Evolutionary conservation across 2,888 invertebrate species (phyloP).

Genomic region (Agrotis exclamationis): DNA sequence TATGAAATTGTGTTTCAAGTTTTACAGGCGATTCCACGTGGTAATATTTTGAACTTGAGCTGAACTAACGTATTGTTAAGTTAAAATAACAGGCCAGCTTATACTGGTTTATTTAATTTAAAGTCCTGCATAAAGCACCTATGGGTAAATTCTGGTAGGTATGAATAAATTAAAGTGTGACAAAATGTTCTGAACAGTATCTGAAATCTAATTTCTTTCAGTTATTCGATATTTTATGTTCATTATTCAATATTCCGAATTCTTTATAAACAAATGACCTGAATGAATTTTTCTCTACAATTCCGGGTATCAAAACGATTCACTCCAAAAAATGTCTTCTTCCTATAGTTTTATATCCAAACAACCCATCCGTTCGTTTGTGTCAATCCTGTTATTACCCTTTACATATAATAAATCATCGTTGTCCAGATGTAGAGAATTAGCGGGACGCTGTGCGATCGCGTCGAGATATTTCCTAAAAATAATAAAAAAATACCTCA

Average conservation of each 20-base stretch:
- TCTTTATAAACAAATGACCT: conserved; percentile 5
- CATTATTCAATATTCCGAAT: not conserved
- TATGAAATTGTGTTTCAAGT: not conserved
- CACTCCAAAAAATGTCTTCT: conserved; percentile 15
- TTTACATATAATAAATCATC: conserved; percentile 82
- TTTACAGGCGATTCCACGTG: not conserved
- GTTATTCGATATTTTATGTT: not conserved
- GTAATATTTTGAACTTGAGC: not conserved
- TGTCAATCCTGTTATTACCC: conserved; percentile 77
- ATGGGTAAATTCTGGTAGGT: too few relatives aligned
- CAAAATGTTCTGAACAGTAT: not conserved
- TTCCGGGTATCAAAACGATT: not conserved
- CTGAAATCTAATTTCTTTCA: conserved; percentile 2
- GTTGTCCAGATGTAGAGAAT: conserved; percentile 82
- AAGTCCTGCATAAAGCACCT: too few relatives aligned
- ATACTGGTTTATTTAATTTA: too few relatives aligned
- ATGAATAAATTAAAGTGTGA: not conserved
- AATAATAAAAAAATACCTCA: conserved; percentile 90
- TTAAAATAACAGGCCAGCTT: not conserved
- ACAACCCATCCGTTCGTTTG: conserved; percentile 49
- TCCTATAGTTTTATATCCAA: conserved; percentile 43
- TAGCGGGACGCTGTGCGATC: conserved; percentile 79
- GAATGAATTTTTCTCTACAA: not conserved
- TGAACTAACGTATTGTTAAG: not conserved
- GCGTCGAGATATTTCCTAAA: conserved; percentile 81